Evolutionary conservation across 2,888 invertebrate genomes (phyloP).

Genomic region (Caenorhabditis japonica): DNA sequence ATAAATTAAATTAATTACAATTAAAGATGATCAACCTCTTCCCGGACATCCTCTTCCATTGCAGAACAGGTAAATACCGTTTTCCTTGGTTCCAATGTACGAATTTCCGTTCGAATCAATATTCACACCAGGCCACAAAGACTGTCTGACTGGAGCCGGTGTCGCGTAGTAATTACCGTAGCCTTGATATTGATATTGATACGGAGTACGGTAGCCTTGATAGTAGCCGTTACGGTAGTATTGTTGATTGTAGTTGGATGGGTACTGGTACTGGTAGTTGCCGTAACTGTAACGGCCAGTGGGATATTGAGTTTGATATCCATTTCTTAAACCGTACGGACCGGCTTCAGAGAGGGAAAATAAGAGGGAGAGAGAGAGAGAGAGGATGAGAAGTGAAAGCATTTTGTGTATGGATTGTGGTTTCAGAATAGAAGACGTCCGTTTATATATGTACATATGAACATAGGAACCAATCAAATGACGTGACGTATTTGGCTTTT

Average conservation of each 20-base stretch:
- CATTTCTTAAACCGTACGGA: slow-evolving; percentile 3
- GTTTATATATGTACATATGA: too few relatives aligned
- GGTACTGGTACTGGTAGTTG: slow-evolving; percentile 12
- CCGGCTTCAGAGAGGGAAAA: slow-evolving; percentile 1
- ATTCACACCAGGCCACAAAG: slow-evolving; percentile 13
- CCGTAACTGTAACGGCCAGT: neutral
- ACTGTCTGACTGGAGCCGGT: neutral
- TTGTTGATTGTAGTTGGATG: slow-evolving; percentile 14
- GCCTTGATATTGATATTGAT: slow-evolving; percentile 20
- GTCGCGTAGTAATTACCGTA: slow-evolving; percentile 26
- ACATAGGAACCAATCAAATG: too few relatives aligned
- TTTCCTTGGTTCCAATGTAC: slow-evolving; percentile 41
- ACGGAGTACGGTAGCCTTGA: slow-evolving; percentile 26
- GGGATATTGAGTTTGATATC: slow-evolving; percentile 4
- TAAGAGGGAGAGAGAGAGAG: too few relatives aligned
- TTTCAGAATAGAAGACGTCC: too few relatives aligned
- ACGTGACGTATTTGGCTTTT: slow-evolving; percentile 24
- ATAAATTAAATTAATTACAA: neutral
- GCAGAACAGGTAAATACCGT: slow-evolving; percentile 47
- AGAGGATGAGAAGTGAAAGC: slow-evolving; percentile 2
- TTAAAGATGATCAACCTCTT: slow-evolving; percentile 23
- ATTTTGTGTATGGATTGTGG: neutral
- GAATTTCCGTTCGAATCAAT: slow-evolving; percentile 40
- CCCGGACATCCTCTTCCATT: slow-evolving; percentile 49
- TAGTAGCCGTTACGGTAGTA: slow-evolving; percentile 27